phyloP scores from a whole-genome alignment of 2,113 vertebrate species.

The Psettodes erumei region DNA sequence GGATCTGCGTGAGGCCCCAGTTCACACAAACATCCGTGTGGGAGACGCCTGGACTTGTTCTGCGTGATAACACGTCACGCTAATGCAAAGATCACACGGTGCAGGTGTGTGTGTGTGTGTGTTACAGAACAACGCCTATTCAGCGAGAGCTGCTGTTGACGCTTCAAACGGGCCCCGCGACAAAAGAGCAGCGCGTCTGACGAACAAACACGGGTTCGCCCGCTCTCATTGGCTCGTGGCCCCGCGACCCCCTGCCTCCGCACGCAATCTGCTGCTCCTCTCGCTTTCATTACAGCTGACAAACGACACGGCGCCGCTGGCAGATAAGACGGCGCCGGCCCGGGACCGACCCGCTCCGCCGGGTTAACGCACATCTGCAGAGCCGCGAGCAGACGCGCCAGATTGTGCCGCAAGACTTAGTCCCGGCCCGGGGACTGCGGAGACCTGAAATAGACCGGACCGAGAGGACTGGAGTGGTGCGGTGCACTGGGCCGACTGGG shows the following conservation, averaged over 20 bases:
- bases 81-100: slow-evolving; percentile 48
- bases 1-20: slow-evolving; percentile 19
- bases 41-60: slow-evolving; percentile 51
- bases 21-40: slow-evolving; percentile 30
- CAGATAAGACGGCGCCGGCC: slow-evolving; percentile 58
- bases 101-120: slow-evolving; percentile 59
- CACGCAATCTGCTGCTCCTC: slow-evolving; percentile 42
- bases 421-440: slow-evolving; percentile 16
- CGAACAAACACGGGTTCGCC: slow-evolving; percentile 54
- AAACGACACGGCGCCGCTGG: slow-evolving; percentile 63
- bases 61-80: slow-evolving; percentile 43
- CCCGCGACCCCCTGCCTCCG: slow-evolving; percentile 53
- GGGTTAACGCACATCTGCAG: slow-evolving; percentile 55
- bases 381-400: slow-evolving; percentile 39
- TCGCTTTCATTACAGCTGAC: slow-evolving; percentile 75
- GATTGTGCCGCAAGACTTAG: slow-evolving; percentile 32
- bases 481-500: slow-evolving; percentile 31
- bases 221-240: slow-evolving; percentile 18
- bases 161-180: slow-evolving; percentile 21
- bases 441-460: slow-evolving; percentile 60
- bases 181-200: slow-evolving; percentile 52
- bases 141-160: slow-evolving; percentile 60
- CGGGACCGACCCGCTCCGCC: slow-evolving; percentile 30
- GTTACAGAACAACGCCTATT: slow-evolving; percentile 54
- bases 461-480: slow-evolving; percentile 16